Conservation (phyloP, 2,797 vertebrate genomes). For the Moxostoma hubbsi region DNA sequence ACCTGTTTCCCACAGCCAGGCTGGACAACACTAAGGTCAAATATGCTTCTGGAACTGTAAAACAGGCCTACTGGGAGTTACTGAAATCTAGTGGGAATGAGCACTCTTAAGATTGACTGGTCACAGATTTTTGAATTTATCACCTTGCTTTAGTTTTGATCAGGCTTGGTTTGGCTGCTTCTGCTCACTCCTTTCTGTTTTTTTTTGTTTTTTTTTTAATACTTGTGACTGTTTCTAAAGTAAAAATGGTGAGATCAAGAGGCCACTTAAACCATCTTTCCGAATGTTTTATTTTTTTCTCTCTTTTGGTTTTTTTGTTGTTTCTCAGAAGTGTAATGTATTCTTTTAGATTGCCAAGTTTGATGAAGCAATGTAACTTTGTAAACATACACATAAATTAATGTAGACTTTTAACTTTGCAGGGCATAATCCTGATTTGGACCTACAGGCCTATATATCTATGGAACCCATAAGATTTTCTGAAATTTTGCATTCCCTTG, state of each 20-base stretch:
- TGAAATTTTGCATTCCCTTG: too few species aligned
- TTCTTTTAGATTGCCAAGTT: not conserved
- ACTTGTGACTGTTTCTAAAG: not conserved
- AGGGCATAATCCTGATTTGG: too few species aligned
- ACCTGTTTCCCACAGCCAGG: not conserved
- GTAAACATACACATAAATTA: not conserved
- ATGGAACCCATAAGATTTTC: too few species aligned
- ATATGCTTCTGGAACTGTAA: not conserved
- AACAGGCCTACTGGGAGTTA: not conserved
- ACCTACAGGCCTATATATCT: too few species aligned
- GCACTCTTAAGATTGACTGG: too few species aligned
- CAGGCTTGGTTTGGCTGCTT: not conserved
- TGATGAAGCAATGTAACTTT: not conserved
- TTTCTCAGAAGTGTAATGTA: not conserved
- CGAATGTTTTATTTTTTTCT: not conserved
- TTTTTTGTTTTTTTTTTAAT: too few species aligned
- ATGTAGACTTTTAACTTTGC: not conserved
- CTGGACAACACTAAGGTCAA: not conserved
- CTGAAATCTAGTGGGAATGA: too few species aligned
- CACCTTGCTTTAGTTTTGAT: not conserved
- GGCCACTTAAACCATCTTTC: not conserved
- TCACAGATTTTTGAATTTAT: too few species aligned
- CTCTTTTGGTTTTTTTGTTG: not conserved
- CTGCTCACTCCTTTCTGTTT: constrained; percentile 11
- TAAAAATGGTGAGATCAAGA: not conserved